Percentiles rank a stretch among this genome's conserved stretches.
Conservation (phyloP, 2,113 vertebrate genomes). For the Notiomystis cincta region DNA sequence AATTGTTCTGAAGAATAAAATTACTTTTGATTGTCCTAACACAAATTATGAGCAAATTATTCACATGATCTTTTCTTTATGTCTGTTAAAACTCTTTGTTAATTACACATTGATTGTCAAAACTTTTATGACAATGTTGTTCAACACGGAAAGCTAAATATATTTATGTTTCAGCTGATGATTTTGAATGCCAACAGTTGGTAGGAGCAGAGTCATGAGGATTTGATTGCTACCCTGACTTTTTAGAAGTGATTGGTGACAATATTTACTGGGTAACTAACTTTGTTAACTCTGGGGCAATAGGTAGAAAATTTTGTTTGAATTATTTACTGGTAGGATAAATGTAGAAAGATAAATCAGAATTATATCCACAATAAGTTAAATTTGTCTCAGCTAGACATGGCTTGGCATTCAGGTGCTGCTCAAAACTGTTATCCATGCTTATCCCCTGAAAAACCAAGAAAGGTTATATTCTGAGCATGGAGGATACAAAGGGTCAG, state of each 20-base stretch:
- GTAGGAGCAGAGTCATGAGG: background rate
- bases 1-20: background rate
- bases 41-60: background rate
- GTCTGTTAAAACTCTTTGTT: background rate
- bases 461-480: background rate
- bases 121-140: background rate
- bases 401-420: background rate
- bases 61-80: conserved; percentile 4
- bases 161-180: background rate
- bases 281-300: background rate
- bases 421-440: background rate
- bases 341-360: background rate
- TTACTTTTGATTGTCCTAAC: background rate
- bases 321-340: background rate
- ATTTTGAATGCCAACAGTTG: background rate
- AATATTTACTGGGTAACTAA: background rate
- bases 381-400: background rate
- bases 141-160: background rate
- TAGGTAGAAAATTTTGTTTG: background rate
- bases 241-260: background rate
- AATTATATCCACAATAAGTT: background rate
- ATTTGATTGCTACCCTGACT: background rate
- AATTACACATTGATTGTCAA: conserved; percentile 6
- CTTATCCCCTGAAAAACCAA: background rate
- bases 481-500: background rate